phyloP scores from a whole-genome alignment of 2,888 invertebrate species.

The Pollenia angustigena region DNA sequence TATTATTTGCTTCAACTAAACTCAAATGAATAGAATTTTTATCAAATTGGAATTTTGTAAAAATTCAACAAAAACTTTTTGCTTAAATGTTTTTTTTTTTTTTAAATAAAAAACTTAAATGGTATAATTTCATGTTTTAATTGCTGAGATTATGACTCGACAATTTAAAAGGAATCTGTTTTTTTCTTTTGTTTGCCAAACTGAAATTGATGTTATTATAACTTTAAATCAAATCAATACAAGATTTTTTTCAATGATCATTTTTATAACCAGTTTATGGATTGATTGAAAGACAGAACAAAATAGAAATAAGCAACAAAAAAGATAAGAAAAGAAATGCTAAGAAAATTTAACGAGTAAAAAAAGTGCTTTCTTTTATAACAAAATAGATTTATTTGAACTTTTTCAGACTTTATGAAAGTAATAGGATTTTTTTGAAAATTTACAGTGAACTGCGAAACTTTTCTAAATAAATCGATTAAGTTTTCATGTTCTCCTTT shows the following conservation, averaged over 20 bases:
- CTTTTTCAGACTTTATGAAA: too few species aligned
- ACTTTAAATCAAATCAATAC: not conserved
- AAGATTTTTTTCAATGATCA: not conserved
- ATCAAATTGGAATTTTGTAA: constrained; percentile 26
- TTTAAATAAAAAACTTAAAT: not conserved
- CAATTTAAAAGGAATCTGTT: not conserved
- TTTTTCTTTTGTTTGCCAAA: not conserved
- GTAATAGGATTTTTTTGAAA: too few species aligned
- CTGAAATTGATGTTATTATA: constrained; percentile 22
- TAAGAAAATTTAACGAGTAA: not conserved
- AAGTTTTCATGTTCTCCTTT: too few species aligned
- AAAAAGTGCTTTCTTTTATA: constrained; percentile 8
- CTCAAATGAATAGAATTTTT: constrained; percentile 31
- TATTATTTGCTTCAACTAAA: not conserved
- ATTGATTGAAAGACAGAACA: not conserved
- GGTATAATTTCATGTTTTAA: not conserved
- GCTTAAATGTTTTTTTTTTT: not conserved
- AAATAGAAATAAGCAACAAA: not conserved
- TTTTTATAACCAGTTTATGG: not conserved
- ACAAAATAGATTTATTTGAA: not conserved
- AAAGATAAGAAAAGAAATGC: not conserved
- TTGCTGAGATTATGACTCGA: not conserved
- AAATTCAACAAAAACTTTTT: not conserved
- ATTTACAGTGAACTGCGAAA: too few species aligned
- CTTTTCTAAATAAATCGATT: too few species aligned